Evolutionary conservation across 2,113 vertebrate species (phyloP).

Genomic region (Tetrao urogallus): DNA sequence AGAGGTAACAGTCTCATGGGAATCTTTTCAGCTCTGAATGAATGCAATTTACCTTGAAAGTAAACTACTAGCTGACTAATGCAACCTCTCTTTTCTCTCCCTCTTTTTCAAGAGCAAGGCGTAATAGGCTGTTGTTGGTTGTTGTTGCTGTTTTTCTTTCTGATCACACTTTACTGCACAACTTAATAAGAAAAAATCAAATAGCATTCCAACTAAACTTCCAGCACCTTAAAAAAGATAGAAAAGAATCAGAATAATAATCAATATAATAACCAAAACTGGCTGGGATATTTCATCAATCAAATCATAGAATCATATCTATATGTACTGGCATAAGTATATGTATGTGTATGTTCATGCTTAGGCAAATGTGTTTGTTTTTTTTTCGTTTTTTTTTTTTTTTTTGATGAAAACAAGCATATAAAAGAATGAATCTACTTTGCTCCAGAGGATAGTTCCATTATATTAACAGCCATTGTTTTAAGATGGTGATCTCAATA

Average conservation of each 20-base stretch:
- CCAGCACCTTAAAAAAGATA: not conserved
- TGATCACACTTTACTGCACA: not conserved
- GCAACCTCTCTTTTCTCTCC: not conserved
- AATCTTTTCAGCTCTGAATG: constrained; percentile 12
- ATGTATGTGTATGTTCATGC: not conserved
- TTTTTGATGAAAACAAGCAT: not conserved
- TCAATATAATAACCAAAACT: not conserved
- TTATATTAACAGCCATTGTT: not conserved
- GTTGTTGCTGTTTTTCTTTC: not conserved
- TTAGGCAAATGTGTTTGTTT: not conserved
- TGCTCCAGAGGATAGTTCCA: not conserved
- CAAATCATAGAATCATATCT: not conserved
- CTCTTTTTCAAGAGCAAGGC: not conserved
- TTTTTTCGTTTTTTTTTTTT: too few species aligned
- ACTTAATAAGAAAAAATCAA: not conserved
- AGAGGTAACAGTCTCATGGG: constrained; percentile 14
- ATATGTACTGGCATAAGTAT: not conserved
- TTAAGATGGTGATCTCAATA: not conserved
- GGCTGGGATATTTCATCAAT: not conserved
- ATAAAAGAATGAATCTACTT: not conserved
- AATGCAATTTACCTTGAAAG: constrained; percentile 7
- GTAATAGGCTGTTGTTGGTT: not conserved
- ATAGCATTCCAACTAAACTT: not conserved
- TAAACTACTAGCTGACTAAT: not conserved
- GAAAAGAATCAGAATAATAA: not conserved